These are phyloP conservation scores for Eugnorisma glareosa DNA, from an alignment of 2,888 invertebrate genomes.

Conservation along the genomic window DNA sequence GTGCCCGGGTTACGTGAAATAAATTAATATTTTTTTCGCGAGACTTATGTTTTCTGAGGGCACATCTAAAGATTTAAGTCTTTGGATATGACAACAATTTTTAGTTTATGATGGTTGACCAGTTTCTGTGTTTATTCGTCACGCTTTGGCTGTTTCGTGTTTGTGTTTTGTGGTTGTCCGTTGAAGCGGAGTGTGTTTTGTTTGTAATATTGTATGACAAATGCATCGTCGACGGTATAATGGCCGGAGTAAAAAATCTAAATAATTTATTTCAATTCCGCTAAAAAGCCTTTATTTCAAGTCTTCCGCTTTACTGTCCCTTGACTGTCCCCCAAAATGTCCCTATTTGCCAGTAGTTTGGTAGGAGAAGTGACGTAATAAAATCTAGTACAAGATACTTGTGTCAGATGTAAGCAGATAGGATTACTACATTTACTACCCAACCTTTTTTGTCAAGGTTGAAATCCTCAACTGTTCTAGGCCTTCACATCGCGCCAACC, in stretches of 20 bases:
- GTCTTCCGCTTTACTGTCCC: too few species aligned
- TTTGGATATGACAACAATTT: background rate
- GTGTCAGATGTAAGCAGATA: too few species aligned
- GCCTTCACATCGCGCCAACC: too few species aligned
- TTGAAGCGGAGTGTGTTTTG: slow-evolving; percentile 2
- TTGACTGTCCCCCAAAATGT: too few species aligned
- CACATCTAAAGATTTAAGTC: background rate
- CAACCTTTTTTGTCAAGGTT: background rate
- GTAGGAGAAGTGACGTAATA: too few species aligned
- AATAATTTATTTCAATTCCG: background rate
- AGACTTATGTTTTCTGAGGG: background rate
- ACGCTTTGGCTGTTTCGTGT: background rate
- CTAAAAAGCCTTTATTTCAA: too few species aligned
- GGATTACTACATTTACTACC: background rate
- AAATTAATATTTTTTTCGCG: background rate
- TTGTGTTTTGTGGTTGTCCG: background rate
- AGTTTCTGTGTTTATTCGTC: slow-evolving; percentile 15
- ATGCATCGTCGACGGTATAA: background rate
- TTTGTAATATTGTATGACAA: background rate
- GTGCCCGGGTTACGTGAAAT: background rate
- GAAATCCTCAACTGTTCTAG: slow-evolving; percentile 5
- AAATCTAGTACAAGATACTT: too few species aligned
- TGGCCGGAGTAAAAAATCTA: background rate
- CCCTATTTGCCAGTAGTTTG: too few species aligned
- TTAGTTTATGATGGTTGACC: background rate